Evolutionary conservation across 2,888 invertebrate genomes (phyloP).

Genomic region (Thysanoteuthis rhombus): DNA sequence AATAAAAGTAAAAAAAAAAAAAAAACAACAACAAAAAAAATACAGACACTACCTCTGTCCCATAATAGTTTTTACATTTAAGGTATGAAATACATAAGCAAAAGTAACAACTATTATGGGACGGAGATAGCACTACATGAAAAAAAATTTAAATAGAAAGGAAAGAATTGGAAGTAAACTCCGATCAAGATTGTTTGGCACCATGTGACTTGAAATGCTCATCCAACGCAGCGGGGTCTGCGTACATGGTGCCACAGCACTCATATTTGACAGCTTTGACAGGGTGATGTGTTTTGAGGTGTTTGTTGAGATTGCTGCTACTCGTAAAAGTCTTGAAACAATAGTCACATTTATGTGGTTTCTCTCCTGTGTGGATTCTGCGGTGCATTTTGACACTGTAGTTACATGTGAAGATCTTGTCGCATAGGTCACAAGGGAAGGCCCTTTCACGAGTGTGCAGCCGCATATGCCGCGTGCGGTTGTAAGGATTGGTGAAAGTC

Average conservation of each 20-base stretch:
- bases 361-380: constrained; percentile 20
- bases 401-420: constrained; percentile 27
- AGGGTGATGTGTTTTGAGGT: constrained; percentile 65
- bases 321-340: constrained; percentile 70
- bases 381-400: constrained; percentile 30
- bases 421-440: constrained; percentile 28
- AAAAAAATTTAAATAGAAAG: not conserved
- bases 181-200: constrained; percentile 24
- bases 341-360: constrained; percentile 64
- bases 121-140: no score
- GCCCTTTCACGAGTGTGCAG: not conserved
- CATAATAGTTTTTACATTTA: no score
- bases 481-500: constrained; percentile 16
- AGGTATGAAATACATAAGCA: no score
- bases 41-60: no score
- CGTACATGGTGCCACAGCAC: constrained; percentile 27
- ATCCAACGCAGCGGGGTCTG: constrained; percentile 23
- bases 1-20: not conserved
- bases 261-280: constrained; percentile 28
- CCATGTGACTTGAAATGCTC: constrained; percentile 30
- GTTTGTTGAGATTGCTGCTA: constrained; percentile 69
- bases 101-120: no score
- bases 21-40: no score
- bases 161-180: not conserved
- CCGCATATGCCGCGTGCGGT: constrained; percentile 22